These are phyloP conservation scores for Zaprionus nigranus DNA, from an alignment of 1,140 invertebrate species.

Conservation along the genomic window DNA sequence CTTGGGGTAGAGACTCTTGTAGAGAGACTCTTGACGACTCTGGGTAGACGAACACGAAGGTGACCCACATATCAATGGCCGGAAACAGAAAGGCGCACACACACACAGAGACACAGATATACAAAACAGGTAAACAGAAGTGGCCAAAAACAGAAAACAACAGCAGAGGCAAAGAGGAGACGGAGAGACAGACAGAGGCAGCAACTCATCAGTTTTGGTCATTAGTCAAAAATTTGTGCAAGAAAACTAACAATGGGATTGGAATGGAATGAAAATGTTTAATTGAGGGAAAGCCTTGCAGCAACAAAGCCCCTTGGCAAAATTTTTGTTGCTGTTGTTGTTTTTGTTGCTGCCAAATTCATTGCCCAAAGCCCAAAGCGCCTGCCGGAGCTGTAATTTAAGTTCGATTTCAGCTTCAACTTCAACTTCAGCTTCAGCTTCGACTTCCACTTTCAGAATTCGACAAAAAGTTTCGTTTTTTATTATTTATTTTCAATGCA, in stretches of 20 bases:
- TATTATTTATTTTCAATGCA: constrained; percentile 41
- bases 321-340: background rate
- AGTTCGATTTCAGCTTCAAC: constrained; percentile 55
- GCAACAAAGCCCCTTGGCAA: constrained; percentile 21
- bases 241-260: constrained; percentile 63
- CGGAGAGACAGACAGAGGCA: constrained; percentile 17
- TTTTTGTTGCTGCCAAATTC: constrained; percentile 14
- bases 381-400: constrained; percentile 54
- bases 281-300: constrained; percentile 74
- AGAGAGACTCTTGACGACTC: background rate
- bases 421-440: constrained; percentile 40
- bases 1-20: constrained; percentile 5
- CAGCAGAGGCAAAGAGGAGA: constrained; percentile 9
- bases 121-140: constrained; percentile 33
- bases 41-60: constrained; percentile 24
- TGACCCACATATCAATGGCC: constrained; percentile 57
- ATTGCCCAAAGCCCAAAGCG: constrained; percentile 40
- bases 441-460: constrained; percentile 74
- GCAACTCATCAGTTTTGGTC: constrained; percentile 60
- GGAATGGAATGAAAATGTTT: constrained; percentile 42
- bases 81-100: constrained; percentile 44
- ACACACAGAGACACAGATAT: background rate
- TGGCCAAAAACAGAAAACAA: constrained; percentile 9
- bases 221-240: constrained; percentile 76
- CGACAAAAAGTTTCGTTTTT: constrained; percentile 55